Evolutionary conservation across 2,888 invertebrate genomes (phyloP), one percentile per base, ranked within the genome.

Genomic region (Cataglyphis rosenhaueri): DNA sequence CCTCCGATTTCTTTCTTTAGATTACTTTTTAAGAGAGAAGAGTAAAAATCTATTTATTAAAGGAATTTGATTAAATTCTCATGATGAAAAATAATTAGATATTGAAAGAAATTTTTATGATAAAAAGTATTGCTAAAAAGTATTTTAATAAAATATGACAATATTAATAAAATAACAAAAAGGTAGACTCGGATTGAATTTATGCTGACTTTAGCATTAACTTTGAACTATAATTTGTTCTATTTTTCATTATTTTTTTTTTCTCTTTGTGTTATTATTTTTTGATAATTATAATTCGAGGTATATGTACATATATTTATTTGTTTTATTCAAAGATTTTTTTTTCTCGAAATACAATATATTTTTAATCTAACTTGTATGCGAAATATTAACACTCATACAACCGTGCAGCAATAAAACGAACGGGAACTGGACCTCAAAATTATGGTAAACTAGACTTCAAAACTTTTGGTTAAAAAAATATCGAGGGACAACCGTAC

Each of bases 401-500:
- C 52, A 75, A 15, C n/a, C n/a, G 29, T 21, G 35, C 8, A 10
- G 12, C 41, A 48, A 59, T 44, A 44, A 78, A 70, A 44, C 32
- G 18, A 18, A 18, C 15, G 25, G 4, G 21, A 55, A 15, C 29
- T 15, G 68, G 29, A 55, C 41, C 38, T 1, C n/a, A 21, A 78
- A 78, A 78, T 70, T 78, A 78, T 21, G 70, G 41, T 59, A 35
- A 70, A 66, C 55, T 29, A 12, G 48, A 29, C 12, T 38, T 66
- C 15, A 15, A 59, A 79, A 71, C 18, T 79, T 79, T 71, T 71
- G 78, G 25, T 59, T 59, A 71, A 79, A 79, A 71, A 79, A 79
- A 79, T 79, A 79, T 79, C 70, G 71, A 18, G 52, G 59, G 59
- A 59, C 44, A 59, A 79, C 18, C 44, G 12, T 44, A 59, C 59